Percentiles rank a stretch among this genome's conserved stretches.
Evolutionary conservation across 92 coral and sea anemone genomes (phyloP).

Genomic region (Montipora capitata): DNA sequence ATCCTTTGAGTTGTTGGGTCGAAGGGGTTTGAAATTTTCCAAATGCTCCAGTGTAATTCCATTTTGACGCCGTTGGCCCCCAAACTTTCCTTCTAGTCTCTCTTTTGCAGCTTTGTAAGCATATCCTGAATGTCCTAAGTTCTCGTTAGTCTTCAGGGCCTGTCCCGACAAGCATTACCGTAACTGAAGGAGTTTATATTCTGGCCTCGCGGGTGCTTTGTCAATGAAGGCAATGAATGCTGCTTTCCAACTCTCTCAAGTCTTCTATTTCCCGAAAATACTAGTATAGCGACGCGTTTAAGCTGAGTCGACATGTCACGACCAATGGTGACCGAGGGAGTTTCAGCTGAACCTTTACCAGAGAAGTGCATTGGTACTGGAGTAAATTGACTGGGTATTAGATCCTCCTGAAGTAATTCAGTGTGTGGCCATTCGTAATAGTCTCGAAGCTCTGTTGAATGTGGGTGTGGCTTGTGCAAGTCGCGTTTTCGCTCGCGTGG

Average conservation of each 20-base stretch:
- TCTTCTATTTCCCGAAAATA: conserved; percentile 60
- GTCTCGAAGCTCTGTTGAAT: background rate
- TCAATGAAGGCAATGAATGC: background rate
- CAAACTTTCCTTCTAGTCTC: conserved; percentile 68
- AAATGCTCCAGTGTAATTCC: conserved; percentile 68
- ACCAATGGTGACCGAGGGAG: background rate
- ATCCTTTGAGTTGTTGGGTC: conserved; percentile 61
- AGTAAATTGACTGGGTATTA: background rate
- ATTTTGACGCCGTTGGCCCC: conserved; percentile 71
- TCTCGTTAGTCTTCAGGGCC: conserved; percentile 60
- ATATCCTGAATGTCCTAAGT: conserved; percentile 33
- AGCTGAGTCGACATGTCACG: conserved; percentile 60
- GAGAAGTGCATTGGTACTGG: background rate
- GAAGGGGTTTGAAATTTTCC: conserved; percentile 56
- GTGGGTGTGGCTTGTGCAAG: background rate
- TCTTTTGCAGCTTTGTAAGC: background rate
- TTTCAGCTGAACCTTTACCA: background rate
- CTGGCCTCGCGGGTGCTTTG: too few species aligned
- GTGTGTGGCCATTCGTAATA: background rate
- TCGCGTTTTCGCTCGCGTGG: background rate
- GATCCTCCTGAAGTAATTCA: background rate
- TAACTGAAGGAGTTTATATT: too few species aligned
- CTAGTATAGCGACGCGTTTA: conserved; percentile 73
- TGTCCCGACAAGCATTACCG: conserved; percentile 57
- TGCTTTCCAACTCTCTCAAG: conserved; percentile 75